phyloP scores from a whole-genome alignment of 2,797 vertebrate genomes.

The Oreochromis grahami region DNA sequence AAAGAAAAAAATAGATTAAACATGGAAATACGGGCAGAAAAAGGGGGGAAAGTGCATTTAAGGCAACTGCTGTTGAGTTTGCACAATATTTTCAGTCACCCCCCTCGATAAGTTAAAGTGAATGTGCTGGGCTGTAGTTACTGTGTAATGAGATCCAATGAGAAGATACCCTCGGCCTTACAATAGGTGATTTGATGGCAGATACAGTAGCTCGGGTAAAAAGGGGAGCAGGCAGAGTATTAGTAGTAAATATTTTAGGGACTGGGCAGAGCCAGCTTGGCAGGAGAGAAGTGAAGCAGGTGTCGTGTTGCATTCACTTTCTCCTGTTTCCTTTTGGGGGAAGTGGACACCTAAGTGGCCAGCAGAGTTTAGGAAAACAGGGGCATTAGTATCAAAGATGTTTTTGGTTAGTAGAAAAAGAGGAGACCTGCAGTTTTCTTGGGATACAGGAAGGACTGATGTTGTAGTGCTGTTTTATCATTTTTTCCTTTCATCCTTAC shows the following conservation, averaged over 20 bases:
- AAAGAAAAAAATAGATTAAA: constrained; percentile 23
- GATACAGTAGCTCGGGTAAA: constrained; percentile 33
- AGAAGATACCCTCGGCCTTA: constrained; percentile 9
- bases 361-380: not conserved
- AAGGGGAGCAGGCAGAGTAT: constrained; percentile 1
- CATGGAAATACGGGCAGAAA: constrained; percentile 3
- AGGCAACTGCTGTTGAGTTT: constrained; percentile 68
- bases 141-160: constrained; percentile 33
- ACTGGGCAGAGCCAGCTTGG: constrained; percentile 1
- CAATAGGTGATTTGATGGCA: not conserved
- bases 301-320: constrained; percentile 53
- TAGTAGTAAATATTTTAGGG: constrained; percentile 68
- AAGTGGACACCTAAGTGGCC: not conserved
- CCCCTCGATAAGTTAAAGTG: constrained; percentile 17
- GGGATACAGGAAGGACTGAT: not conserved
- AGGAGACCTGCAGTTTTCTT: constrained; percentile 4
- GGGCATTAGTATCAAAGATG: constrained; percentile 47
- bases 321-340: constrained; percentile 44
- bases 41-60: constrained; percentile 53
- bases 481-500: not conserved
- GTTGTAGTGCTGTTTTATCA: not conserved
- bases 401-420: constrained; percentile 43
- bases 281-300: constrained; percentile 9
- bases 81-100: constrained; percentile 55
- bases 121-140: not conserved